phyloP scores from a whole-genome alignment of 2,888 invertebrate genomes.

The Alsophila aescularia region DNA sequence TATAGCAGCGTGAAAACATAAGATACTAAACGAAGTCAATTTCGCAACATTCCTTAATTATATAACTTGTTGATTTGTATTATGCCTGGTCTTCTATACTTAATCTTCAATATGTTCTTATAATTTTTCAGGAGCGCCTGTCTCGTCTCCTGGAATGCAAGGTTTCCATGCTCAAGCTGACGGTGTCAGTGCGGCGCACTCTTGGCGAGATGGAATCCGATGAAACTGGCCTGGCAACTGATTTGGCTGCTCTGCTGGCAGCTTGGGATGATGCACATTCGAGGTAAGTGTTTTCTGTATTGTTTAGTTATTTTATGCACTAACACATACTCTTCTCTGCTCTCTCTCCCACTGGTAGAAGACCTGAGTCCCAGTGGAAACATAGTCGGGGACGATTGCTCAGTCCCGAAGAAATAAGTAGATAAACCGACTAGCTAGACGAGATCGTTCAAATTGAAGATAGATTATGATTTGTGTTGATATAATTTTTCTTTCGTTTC shows the following conservation, averaged over 20 bases:
- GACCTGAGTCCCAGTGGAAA: too few species aligned
- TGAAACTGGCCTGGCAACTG: constrained; percentile 84
- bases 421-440: too few species aligned
- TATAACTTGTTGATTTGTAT: neutral
- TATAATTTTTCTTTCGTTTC: too few species aligned
- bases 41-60: constrained; percentile 33
- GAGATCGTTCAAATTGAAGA: too few species aligned
- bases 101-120: neutral
- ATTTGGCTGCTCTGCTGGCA: constrained; percentile 87
- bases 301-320: neutral
- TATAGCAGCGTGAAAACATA: too few species aligned
- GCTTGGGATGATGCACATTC: constrained; percentile 89
- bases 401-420: too few species aligned
- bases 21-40: neutral
- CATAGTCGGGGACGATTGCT: too few species aligned
- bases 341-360: too few species aligned
- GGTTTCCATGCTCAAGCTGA: constrained; percentile 83
- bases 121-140: constrained; percentile 72
- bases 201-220: constrained; percentile 77
- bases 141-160: constrained; percentile 82
- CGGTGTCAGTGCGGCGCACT: constrained; percentile 84
- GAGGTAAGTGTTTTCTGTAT: constrained; percentile 72
- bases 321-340: neutral
- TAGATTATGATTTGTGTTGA: too few species aligned
- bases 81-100: neutral